Evolutionary conservation across 2,113 vertebrate species (phyloP), one percentile per base, ranked within the genome.

Genomic region (Istiophorus platypterus): DNA sequence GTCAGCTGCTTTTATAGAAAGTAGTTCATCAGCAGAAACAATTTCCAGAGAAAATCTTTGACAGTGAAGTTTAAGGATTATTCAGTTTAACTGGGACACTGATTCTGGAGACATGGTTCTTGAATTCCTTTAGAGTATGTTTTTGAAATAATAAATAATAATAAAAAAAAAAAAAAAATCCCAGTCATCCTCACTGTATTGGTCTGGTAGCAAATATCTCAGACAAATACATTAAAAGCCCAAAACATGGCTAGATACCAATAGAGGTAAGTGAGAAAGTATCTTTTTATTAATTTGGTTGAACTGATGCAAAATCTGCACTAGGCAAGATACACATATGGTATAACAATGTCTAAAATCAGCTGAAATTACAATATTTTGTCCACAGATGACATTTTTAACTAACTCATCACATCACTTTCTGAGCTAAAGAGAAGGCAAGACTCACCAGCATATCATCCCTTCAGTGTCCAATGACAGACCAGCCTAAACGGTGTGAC

Each of bases 391-490:
- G 27, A 26, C n/a, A 27, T 18, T 29, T 47, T 29, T 4, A 12
- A 20, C 22, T 63, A n/a, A n/a, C n/a, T n/a, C n/a, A n/a, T n/a
- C n/a, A n/a, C n/a, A n/a, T n/a, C n/a, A n/a, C n/a, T n/a, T n/a
- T 56, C 13, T 61, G 24, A 59, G 11, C 41, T 2, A 6, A n/a
- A 14, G 8, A 24, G 5, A 66, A 7, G 37, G 17, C 65, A 64
- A 64, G 18, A 54, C 31, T 74, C 64, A 56, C 59, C 57, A 74
- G 71, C 49, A 65, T 52, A 37, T n/a, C 27, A 13, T 47, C 59
- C 8, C n/a, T 71, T 45, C 18, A 18, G 17, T 64, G 66, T 49
- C 20, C 2, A 5, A 27, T 51, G 45, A 66, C 42, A 49, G 24
- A 66, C 15, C 62, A 42, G 62, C 61, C 26, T 5, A 57, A 14